Base-by-base conservation (phyloP, 2,797 vertebrate species). In the Onychomys arenicola region DNA sequence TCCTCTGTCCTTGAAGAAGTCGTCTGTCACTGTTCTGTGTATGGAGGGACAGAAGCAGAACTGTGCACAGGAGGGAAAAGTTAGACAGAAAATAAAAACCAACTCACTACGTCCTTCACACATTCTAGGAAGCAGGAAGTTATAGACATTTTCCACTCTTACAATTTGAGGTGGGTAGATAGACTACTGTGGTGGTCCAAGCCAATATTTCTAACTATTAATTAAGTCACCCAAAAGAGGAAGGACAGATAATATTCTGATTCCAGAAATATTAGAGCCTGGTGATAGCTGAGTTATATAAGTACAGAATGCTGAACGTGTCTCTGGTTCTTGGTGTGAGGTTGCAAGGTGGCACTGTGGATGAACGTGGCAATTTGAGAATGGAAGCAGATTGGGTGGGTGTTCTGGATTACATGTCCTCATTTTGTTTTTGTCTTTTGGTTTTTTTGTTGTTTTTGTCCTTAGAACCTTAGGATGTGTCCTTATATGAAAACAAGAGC, bases 1-100 rank as follows among this genome's bases (percentile, higher is more conserved):
- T 83, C 84, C 92, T 52, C 69, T 29, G 29, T 59, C n/a, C 23
- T 19, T 75, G 59, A 67, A 61, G 65, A 77, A 90, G 27, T 27
- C 37, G 13, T 55, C 32, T n/a, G 0, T 63, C 21, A 46, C 61
- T 59, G 32, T 73, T 85, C 40, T 85, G 21, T 40, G 6, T 32
- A 40, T 16, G 43, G n/a, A 3, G 6, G 43, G 84, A 73, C 61
- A 86, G 78, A 67, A 95, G 63, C 40, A 95, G 91, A 90, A 93
- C 23, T 49, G 19, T 65, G 37, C 61, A 81, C 7, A 17, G 52
- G 14, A 73, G 52, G 52, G 61, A 96, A 52, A 89, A 92, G 13
- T 93, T 61, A 81, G 76, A 75, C 65, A 61, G 32, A 23, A 34
- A 71, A 63, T 52, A 52, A 67, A 16, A 37, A 52, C 6, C 16